A percentile compares a stretch with the other conserved stretches of the same genome.
Conservation (phyloP, 2,113 vertebrate genomes). For the Uria lomvia region DNA sequence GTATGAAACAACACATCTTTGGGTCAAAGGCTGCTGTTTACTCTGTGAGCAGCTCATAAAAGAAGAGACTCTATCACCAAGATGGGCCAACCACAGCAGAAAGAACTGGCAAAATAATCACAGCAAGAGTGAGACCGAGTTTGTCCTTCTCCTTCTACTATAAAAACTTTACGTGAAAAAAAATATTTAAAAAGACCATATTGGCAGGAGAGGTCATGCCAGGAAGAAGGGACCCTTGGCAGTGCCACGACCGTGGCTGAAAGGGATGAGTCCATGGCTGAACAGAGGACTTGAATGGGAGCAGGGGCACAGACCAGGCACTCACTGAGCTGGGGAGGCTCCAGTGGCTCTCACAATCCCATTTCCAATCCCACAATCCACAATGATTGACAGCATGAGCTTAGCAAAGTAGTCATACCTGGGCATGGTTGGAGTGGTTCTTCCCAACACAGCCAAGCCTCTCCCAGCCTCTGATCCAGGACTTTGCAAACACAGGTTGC, state of each 20-base stretch:
- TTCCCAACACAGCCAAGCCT: background rate
- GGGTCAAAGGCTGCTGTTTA: background rate
- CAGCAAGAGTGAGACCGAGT: background rate
- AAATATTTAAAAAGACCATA: background rate
- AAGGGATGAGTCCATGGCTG: background rate
- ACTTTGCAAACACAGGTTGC: background rate
- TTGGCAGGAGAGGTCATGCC: background rate
- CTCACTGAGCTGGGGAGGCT: background rate
- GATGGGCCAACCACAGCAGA: background rate
- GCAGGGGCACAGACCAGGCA: background rate
- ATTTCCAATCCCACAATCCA: background rate
- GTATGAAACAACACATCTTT: background rate
- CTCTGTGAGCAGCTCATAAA: background rate
- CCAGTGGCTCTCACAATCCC: background rate
- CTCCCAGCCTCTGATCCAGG: background rate
- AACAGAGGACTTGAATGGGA: background rate
- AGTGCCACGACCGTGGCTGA: background rate
- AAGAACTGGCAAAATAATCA: background rate
- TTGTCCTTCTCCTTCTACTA: background rate
- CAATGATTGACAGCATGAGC: background rate
- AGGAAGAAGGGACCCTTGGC: background rate
- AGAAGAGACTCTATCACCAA: background rate
- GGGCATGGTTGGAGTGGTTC: background rate
- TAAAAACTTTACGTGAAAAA: background rate
- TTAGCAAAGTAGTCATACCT: background rate